A percentile compares a stretch with the other conserved stretches of the same genome.
Evolutionary conservation across 2,797 vertebrate species (phyloP).

Genomic region (Esox lucius): DNA sequence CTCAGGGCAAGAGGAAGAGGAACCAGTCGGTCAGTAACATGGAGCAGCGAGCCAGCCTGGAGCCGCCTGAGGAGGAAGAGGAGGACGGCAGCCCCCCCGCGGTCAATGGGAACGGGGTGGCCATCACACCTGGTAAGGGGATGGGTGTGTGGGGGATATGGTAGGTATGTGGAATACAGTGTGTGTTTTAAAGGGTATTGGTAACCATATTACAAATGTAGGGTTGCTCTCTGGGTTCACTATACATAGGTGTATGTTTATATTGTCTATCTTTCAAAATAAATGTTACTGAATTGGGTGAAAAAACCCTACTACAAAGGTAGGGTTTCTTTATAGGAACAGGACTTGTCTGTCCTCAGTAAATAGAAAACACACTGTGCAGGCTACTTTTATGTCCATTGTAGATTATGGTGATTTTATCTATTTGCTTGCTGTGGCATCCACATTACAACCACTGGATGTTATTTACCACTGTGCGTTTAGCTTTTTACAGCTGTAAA

Average conservation of each 20-base stretch:
- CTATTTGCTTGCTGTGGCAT: no score
- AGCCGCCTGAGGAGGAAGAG: constrained; percentile 86
- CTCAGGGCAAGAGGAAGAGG: constrained; percentile 97
- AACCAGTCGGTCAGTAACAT: constrained; percentile 99
- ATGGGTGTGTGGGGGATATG: background rate
- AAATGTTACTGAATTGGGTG: no score
- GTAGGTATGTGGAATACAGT: background rate
- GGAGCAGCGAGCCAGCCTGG: constrained; percentile 94
- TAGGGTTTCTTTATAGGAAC: no score
- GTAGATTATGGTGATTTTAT: no score
- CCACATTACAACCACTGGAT: no score
- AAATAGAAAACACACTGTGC: no score
- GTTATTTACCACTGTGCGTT: no score
- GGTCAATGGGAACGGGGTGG: constrained; percentile 85
- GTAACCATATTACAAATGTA: background rate
- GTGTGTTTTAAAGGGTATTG: background rate
- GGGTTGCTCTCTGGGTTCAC: background rate
- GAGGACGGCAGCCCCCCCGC: constrained; percentile 86
- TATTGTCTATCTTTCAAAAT: no score
- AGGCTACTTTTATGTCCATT: no score
- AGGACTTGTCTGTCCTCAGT: no score
- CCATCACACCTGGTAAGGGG: background rate
- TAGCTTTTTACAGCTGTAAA: no score
- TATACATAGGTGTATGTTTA: background rate
- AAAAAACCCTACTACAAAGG: no score